Conservation (phyloP, 2,113 vertebrate genomes). For the Gadus chalcogrammus region DNA sequence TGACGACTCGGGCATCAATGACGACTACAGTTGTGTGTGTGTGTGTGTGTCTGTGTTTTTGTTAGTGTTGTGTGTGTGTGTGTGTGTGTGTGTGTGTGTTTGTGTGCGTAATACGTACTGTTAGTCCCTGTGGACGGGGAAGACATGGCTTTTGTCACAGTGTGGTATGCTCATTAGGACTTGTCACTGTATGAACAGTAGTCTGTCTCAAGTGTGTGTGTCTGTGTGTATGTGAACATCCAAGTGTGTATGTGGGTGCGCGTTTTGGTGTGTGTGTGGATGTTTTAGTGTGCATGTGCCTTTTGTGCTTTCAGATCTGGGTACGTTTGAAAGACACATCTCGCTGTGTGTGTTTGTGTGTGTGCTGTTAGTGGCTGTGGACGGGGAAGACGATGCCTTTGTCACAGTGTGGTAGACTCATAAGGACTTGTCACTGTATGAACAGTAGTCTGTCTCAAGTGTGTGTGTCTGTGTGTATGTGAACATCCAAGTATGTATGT, state of each 20-base stretch:
- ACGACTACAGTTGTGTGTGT: too few species aligned
- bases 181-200: constrained; percentile 28
- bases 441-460: constrained; percentile 10
- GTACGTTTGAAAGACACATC: too few species aligned
- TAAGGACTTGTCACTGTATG: constrained; percentile 43
- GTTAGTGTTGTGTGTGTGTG: constrained; percentile 24
- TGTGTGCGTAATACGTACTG: constrained; percentile 35
- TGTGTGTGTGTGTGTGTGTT: background rate
- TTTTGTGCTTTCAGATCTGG: too few species aligned
- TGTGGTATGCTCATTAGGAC: constrained; percentile 55
- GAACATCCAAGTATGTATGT: background rate
- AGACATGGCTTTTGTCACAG: constrained; percentile 49
- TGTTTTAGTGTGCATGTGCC: too few species aligned
- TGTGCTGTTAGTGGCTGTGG: constrained; percentile 43
- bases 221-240: background rate
- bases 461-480: background rate
- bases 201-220: constrained; percentile 1
- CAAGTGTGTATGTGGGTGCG: background rate
- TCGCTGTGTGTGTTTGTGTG: constrained; percentile 6
- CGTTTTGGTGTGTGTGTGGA: too few species aligned
- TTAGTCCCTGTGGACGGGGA: constrained; percentile 50
- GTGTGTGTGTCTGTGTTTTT: constrained; percentile 15
- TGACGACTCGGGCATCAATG: too few species aligned
- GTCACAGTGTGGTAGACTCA: constrained; percentile 49
- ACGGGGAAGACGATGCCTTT: constrained; percentile 51